These are phyloP conservation scores for Conomelus anceps DNA, from an alignment of 2,888 invertebrate species.

Conservation along the genomic window DNA sequence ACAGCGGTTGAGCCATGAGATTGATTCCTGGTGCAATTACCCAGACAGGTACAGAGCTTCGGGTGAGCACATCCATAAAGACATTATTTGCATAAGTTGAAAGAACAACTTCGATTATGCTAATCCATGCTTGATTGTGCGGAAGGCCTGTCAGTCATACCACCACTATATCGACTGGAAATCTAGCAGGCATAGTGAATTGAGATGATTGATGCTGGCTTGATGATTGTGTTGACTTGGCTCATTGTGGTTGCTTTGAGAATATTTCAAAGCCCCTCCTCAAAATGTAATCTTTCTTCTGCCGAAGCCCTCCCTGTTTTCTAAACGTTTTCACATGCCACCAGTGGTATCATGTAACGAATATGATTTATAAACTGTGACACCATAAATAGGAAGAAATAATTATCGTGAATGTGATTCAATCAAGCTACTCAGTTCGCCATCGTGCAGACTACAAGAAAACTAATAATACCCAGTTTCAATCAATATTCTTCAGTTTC, in stretches of 20 bases:
- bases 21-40: not conserved
- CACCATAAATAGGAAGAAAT: no score
- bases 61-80: no score
- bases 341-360: not conserved
- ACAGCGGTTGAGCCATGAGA: not conserved
- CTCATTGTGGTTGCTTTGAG: not conserved
- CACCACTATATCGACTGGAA: not conserved
- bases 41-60: not conserved
- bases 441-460: no score
- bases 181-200: not conserved
- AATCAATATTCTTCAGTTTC: no score
- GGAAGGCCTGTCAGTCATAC: not conserved
- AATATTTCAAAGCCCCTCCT: not conserved
- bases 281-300: not conserved
- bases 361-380: no score
- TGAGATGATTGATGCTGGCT: not conserved
- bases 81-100: not conserved
- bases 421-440: no score
- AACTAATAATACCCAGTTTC: no score
- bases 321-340: not conserved
- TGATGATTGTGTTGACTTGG: not conserved
- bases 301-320: no score
- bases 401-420: no score
- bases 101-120: not conserved
- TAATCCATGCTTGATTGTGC: not conserved